Conservation (phyloP, 2,113 vertebrate genomes). For the Strix uralensis region DNA sequence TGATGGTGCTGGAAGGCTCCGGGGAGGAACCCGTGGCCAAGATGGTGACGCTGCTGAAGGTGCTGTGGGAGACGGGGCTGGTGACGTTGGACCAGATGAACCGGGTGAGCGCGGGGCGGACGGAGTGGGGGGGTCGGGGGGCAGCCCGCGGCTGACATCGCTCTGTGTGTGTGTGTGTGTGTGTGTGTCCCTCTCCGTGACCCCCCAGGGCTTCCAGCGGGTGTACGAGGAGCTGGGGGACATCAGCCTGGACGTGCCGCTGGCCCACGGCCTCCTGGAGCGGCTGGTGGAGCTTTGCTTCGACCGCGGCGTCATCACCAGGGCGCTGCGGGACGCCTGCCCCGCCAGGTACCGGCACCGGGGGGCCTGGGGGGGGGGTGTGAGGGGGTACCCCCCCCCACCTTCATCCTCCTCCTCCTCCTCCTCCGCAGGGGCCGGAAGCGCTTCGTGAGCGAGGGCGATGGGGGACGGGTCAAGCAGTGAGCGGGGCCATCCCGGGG, state of each 20-base stretch:
- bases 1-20: slow-evolving; percentile 86
- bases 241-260: slow-evolving; percentile 83
- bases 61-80: slow-evolving; percentile 84
- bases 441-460: slow-evolving; percentile 87
- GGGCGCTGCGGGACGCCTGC: slow-evolving; percentile 82
- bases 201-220: slow-evolving; percentile 80
- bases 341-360: slow-evolving; percentile 74
- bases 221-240: slow-evolving; percentile 84
- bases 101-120: slow-evolving; percentile 61
- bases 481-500: slow-evolving; percentile 16
- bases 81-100: slow-evolving; percentile 91
- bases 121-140: neutral
- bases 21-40: slow-evolving; percentile 76
- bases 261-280: slow-evolving; percentile 82
- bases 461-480: slow-evolving; percentile 80
- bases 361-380: neutral
- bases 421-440: slow-evolving; percentile 80
- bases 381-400: no score
- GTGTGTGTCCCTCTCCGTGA: no score
- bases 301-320: slow-evolving; percentile 81
- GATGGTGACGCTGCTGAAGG: slow-evolving; percentile 84
- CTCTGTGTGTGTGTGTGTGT: no score
- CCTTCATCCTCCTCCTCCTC: neutral
- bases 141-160: neutral
- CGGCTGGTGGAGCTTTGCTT: slow-evolving; percentile 84